These are phyloP conservation scores for Acropternis orthonyx DNA, from an alignment of 2,797 vertebrate genomes.

Conservation along the genomic window DNA sequence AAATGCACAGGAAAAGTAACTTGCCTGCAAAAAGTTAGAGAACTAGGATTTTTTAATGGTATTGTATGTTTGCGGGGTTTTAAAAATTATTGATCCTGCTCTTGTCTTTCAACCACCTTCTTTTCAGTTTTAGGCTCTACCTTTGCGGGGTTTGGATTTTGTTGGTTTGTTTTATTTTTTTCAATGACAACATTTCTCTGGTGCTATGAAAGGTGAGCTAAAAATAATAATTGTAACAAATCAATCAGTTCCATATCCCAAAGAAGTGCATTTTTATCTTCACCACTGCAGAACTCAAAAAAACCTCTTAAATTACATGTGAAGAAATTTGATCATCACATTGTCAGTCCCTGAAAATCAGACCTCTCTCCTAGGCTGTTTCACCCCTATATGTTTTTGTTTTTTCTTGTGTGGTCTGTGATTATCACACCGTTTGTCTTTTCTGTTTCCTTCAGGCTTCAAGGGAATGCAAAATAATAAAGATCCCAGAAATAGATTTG, in stretches of 20 bases:
- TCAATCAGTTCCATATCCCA: not conserved
- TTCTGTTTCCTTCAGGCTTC: conserved; percentile 8
- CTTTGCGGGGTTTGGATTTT: not conserved
- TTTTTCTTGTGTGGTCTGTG: not conserved
- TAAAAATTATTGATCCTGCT: not conserved
- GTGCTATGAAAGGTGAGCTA: not conserved
- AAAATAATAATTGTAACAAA: not conserved
- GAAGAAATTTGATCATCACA: conserved; percentile 9
- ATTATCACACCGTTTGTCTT: conserved; percentile 49
- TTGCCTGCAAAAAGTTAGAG: not conserved
- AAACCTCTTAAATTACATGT: not conserved
- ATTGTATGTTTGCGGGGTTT: not conserved
- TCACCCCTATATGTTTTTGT: not conserved
- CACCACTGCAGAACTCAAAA: not conserved
- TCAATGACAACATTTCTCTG: not conserved
- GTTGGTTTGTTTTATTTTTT: not conserved
- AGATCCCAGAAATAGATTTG: conserved; percentile 30
- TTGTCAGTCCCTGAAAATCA: conserved; percentile 26
- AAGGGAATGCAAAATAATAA: conserved; percentile 25
- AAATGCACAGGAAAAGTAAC: not conserved
- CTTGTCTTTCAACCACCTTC: not conserved
- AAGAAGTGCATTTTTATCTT: not conserved
- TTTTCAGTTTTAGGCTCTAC: not conserved
- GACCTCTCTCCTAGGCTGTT: not conserved
- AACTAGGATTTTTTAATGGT: not conserved